These are phyloP conservation scores for Rhynchopsitta pachyrhyncha DNA, from an alignment of 2,113 vertebrate species.

Conservation along the genomic window DNA sequence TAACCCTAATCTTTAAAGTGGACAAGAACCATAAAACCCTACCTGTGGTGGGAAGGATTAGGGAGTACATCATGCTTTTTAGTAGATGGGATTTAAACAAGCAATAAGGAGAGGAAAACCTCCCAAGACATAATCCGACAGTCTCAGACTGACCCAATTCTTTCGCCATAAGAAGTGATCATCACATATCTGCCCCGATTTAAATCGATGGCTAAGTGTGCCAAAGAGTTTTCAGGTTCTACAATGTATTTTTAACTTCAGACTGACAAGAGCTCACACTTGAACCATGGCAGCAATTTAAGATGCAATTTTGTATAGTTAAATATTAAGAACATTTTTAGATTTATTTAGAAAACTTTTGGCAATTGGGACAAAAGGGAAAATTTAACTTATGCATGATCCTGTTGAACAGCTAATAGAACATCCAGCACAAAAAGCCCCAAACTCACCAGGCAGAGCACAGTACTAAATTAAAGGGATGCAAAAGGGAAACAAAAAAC, in stretches of 20 bases:
- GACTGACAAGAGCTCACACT: background rate
- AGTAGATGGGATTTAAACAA: conserved; percentile 73
- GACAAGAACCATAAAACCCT: conserved; percentile 76
- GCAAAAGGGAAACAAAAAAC: background rate
- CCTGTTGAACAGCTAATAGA: background rate
- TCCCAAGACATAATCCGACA: conserved; percentile 79
- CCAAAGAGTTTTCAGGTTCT: background rate
- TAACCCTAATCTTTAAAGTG: conserved; percentile 83
- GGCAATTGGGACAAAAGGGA: background rate
- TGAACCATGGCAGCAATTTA: background rate
- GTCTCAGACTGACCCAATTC: conserved; percentile 80
- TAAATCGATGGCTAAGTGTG: background rate
- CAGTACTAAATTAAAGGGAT: background rate
- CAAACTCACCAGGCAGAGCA: background rate
- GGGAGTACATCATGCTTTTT: conserved; percentile 67
- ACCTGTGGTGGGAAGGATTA: conserved; percentile 80
- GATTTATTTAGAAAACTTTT: background rate
- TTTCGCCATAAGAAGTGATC: conserved; percentile 42
- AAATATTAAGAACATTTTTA: background rate
- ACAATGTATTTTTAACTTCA: background rate
- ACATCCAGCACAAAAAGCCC: background rate
- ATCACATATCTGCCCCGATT: conserved; percentile 4
- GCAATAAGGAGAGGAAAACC: conserved; percentile 76
- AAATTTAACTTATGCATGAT: background rate
- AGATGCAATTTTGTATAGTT: background rate